phyloP scores from a whole-genome alignment of 2,888 invertebrate genomes.

The Microplitis manilae region DNA sequence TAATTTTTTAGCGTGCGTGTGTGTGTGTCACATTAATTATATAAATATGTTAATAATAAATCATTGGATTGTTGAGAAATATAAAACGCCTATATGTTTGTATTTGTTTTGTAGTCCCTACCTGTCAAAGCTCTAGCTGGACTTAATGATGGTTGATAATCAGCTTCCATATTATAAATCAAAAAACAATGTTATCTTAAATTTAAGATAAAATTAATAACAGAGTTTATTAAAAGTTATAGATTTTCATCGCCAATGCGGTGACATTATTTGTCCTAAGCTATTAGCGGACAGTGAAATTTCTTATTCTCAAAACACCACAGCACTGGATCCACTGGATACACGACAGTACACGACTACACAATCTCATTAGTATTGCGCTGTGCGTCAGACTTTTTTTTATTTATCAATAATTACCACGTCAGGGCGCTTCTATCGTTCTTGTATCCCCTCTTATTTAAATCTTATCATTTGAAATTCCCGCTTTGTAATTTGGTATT shows the following conservation, averaged over 20 bases:
- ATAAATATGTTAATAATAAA: slow-evolving; percentile 29
- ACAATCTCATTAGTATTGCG: slow-evolving; percentile 25
- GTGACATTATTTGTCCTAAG: slow-evolving; percentile 48
- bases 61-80: slow-evolving; percentile 3
- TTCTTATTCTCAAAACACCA: slow-evolving; percentile 36
- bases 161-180: slow-evolving; percentile 66
- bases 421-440: slow-evolving; percentile 28
- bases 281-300: slow-evolving; percentile 40
- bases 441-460: background rate
- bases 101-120: slow-evolving; percentile 50
- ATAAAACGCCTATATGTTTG: slow-evolving; percentile 31
- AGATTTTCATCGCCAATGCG: slow-evolving; percentile 46
- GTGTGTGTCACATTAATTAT: slow-evolving; percentile 20
- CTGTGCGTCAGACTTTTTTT: slow-evolving; percentile 36
- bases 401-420: slow-evolving; percentile 24
- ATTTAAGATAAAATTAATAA: slow-evolving; percentile 35
- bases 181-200: slow-evolving; percentile 18
- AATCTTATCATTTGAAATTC: background rate
- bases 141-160: slow-evolving; percentile 69
- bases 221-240: slow-evolving; percentile 25
- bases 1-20: slow-evolving; percentile 10
- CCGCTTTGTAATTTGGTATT: background rate
- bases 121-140: slow-evolving; percentile 70
- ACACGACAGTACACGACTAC: no score
- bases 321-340: slow-evolving; percentile 3